Base-by-base conservation (phyloP, 2,797 vertebrate species). In the Botia almorhae region DNA sequence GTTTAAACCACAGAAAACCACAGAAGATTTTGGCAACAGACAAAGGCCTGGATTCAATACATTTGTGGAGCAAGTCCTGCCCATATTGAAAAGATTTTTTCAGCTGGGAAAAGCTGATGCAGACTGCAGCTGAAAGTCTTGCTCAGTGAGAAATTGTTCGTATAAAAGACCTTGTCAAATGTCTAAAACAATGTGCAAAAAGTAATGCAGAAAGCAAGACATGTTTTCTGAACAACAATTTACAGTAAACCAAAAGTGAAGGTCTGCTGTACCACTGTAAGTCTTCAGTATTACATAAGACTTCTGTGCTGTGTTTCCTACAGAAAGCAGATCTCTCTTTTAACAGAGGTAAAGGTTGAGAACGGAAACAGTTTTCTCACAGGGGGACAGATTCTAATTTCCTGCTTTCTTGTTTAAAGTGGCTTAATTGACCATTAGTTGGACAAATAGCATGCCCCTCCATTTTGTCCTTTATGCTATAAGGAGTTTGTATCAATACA, bases 361-460 rank as follows among this genome's bases (percentile, higher is more conserved):
- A 76, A 74, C 84, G 69, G 81, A 86, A 78, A 69, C 69, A 73
- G 69, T 85, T 82, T 81, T 80, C 23, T 71, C 39, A 82, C 86
- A 87, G 85, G 92, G 91, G 88, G 89, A 88, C 87, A 80, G 86
- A 91, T 90, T 88, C 86, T 87, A 88, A 90, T 91, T 90, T 90
- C 89, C 91, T 89, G 89, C 89, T 87, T 92, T 89, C 89, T 93
- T 87, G 76, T 93, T 92, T 92, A 93, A 90, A 88, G 85, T 85
- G 85, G 89, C 90, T 92, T 94, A 94, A 93, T 94, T 93, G 91
- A 91, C 90, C 91, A 92, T 94, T 94, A 94, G 92, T 87, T 90
- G 93, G 90, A 93, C 91, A 91, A 92, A 93, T 91, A 90, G 91
- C 82, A 85, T 82, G 82, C 85, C 79, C 81, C 88, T 90, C 82